Evolutionary conservation across 2,797 vertebrate species (phyloP).

Genomic region (Gobio occitaniae): DNA sequence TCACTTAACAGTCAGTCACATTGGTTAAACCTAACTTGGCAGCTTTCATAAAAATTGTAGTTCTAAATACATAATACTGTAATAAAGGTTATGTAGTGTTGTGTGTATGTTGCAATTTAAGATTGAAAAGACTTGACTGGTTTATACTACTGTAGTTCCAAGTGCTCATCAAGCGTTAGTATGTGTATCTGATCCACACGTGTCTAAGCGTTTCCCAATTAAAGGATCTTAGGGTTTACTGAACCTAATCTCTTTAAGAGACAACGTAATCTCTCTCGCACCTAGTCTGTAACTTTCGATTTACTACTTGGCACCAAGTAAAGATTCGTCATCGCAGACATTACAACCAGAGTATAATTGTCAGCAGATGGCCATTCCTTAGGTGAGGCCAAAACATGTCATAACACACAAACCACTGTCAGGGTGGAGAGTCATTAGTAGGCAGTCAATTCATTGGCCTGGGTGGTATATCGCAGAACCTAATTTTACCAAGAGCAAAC

Average conservation of each 20-base stretch:
- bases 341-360: background rate
- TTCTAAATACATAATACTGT: background rate
- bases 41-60: background rate
- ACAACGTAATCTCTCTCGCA: conserved; percentile 64
- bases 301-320: conserved; percentile 56
- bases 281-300: background rate
- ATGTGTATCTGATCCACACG: conserved; percentile 46
- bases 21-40: background rate
- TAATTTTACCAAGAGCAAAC: background rate
- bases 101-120: background rate
- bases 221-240: conserved; percentile 67
- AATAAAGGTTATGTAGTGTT: background rate
- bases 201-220: conserved; percentile 54
- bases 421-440: background rate
- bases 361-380: background rate
- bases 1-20: too few species aligned
- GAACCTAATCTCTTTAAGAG: conserved; percentile 66
- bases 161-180: background rate
- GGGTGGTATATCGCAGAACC: background rate
- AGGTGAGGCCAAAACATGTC: background rate
- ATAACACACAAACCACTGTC: background rate
- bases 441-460: background rate
- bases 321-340: background rate
- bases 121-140: background rate
- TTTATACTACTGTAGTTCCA: background rate